phyloP scores from a whole-genome alignment of 1,140 invertebrate genomes.

The Penaeus vannamei region DNA sequence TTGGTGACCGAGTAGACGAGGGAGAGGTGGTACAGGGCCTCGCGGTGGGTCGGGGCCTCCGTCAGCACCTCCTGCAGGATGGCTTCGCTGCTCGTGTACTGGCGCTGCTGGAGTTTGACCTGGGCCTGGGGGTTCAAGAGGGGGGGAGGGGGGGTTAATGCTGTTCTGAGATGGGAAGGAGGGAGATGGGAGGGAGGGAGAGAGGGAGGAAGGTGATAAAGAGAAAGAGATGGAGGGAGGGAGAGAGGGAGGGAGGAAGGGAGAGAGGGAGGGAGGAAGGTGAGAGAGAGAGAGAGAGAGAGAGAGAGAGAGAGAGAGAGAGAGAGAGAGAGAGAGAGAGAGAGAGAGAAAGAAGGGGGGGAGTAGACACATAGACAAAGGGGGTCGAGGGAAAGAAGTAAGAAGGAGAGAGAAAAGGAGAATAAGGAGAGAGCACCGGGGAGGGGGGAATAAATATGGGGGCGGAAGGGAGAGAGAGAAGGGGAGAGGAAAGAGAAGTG shows the following conservation, averaged over 20 bases:
- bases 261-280: too few relatives aligned
- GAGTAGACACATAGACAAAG: too few relatives aligned
- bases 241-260: background rate
- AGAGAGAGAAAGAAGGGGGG: background rate
- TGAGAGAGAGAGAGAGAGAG: too few relatives aligned
- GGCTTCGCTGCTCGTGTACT: slow-evolving; percentile 47
- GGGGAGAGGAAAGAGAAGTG: too few relatives aligned
- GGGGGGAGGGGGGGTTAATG: background rate
- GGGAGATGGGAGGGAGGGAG: background rate
- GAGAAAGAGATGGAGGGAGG: background rate
- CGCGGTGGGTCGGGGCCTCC: slow-evolving; percentile 36
- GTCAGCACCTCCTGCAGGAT: slow-evolving; percentile 44
- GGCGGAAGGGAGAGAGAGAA: too few relatives aligned
- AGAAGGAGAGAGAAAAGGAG: too few relatives aligned
- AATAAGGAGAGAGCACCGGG: too few relatives aligned
- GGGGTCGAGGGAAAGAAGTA: too few relatives aligned
- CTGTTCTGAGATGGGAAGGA: too few relatives aligned
- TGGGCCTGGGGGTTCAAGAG: slow-evolving; percentile 17
- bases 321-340: background rate
- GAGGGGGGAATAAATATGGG: too few relatives aligned
- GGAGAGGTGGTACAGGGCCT: slow-evolving; percentile 56
- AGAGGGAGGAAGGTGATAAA: too few relatives aligned
- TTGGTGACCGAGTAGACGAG: slow-evolving; percentile 51
- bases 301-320: background rate
- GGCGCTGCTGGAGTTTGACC: slow-evolving; percentile 48